Conservation (phyloP, 2,113 vertebrate genomes). For the Toxostoma redivivum region DNA sequence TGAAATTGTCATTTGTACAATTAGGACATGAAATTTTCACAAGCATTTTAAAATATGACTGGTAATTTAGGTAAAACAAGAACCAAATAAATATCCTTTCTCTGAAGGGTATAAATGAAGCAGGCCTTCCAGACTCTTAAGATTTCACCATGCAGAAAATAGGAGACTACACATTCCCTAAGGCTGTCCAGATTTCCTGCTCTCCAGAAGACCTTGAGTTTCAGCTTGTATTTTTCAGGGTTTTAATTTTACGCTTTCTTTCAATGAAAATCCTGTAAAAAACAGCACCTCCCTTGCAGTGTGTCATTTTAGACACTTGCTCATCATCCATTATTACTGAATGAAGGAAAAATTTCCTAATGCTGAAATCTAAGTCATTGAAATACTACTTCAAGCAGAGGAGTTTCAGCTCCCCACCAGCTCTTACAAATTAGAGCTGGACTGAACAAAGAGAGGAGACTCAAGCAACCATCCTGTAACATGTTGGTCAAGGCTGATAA, state of each 20-base stretch:
- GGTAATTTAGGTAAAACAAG: not conserved
- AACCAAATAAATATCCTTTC: not conserved
- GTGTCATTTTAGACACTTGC: constrained; percentile 1
- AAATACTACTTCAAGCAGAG: not conserved
- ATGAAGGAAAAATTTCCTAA: not conserved
- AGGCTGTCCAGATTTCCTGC: not conserved
- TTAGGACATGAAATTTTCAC: not conserved
- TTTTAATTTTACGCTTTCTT: not conserved
- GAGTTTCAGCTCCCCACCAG: not conserved
- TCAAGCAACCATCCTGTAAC: not conserved
- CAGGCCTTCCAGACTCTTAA: not conserved
- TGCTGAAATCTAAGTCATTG: not conserved
- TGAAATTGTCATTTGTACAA: not conserved
- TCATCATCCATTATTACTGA: constrained; percentile 3
- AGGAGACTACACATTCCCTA: not conserved
- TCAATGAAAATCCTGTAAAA: not conserved
- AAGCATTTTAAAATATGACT: not conserved
- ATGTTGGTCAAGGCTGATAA: not conserved
- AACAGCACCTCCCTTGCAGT: not conserved
- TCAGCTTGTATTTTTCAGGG: not conserved
- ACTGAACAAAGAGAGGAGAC: not conserved
- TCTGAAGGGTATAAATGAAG: not conserved
- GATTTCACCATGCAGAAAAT: not conserved
- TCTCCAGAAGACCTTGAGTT: not conserved
- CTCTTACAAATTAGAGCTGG: not conserved